Conservation (phyloP, 2,888 invertebrate species). For the Protula sp. region DNA sequence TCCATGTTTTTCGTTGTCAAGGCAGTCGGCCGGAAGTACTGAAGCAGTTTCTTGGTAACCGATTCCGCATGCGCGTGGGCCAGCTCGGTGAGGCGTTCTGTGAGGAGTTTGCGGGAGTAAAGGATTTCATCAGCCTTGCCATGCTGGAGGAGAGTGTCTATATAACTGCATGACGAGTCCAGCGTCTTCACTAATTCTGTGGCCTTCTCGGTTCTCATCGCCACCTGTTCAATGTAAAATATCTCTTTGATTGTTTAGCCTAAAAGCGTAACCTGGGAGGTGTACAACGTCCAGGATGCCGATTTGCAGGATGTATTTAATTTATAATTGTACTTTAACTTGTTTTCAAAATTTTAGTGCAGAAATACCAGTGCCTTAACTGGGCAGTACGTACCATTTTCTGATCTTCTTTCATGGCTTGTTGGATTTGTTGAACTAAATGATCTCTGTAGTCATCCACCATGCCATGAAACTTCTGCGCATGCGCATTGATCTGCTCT, state of each 20-base stretch:
- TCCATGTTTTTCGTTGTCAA: constrained; percentile 27
- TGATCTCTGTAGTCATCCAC: constrained; percentile 31
- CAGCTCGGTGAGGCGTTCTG: constrained; percentile 32
- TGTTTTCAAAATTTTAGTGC: no score
- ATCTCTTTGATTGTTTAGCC: no score
- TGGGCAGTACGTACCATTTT: no score
- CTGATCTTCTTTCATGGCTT: no score
- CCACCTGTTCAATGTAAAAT: not conserved
- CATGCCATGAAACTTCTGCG: constrained; percentile 31
- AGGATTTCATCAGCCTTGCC: constrained; percentile 39
- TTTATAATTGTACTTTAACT: no score
- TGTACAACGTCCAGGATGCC: no score
- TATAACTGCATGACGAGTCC: constrained; percentile 6
- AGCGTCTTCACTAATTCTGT: no score
- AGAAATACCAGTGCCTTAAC: no score
- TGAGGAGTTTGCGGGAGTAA: constrained; percentile 26
- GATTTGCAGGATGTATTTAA: no score
- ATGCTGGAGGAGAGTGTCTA: constrained; percentile 25
- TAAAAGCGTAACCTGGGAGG: no score
- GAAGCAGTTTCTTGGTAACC: constrained; percentile 25
- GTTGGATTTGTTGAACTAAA: constrained; percentile 23
- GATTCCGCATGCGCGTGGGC: constrained; percentile 32
- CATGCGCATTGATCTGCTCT: constrained; percentile 28
- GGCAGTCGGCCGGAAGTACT: constrained; percentile 30
- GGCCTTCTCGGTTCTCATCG: not conserved